These are phyloP conservation scores for Zonotrichia leucophrys DNA, from an alignment of 2,113 vertebrate genomes.

Conservation along the genomic window DNA sequence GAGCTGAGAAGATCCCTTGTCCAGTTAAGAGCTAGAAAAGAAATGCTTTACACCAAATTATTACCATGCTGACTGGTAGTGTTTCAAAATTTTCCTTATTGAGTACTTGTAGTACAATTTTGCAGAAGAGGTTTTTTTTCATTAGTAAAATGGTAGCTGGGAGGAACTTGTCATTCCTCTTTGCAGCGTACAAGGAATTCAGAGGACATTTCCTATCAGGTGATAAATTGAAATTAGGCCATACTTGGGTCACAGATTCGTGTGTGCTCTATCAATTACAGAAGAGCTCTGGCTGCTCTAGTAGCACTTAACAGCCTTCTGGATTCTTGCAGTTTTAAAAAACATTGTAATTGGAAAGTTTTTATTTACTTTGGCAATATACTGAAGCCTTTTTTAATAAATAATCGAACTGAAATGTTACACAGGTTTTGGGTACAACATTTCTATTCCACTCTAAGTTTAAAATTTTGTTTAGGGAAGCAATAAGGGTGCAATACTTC, in stretches of 20 bases:
- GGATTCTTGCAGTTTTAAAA: neutral
- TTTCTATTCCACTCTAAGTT: neutral
- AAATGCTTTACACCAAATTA: neutral
- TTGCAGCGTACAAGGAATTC: neutral
- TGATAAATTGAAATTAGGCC: slow-evolving; percentile 27
- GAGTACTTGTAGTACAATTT: neutral
- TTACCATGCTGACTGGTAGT: neutral
- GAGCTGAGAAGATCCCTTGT: neutral
- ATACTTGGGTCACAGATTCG: neutral
- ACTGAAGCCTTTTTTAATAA: neutral
- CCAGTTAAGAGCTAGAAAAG: neutral
- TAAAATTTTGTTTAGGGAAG: neutral
- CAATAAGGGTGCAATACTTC: neutral
- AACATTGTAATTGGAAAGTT: neutral
- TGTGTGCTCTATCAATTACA: neutral
- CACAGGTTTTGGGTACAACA: neutral
- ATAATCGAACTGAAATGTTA: neutral
- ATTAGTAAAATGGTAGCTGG: neutral
- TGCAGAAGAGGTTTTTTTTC: neutral
- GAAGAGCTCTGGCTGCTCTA: neutral
- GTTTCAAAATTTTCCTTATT: neutral
- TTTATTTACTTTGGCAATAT: neutral
- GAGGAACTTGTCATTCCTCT: neutral
- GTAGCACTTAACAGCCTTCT: neutral
- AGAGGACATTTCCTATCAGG: slow-evolving; percentile 18